Evolutionary conservation across 1,140 invertebrate genomes (phyloP), one percentile per base, ranked within the genome.

Genomic region (Lanistes nyassanus): DNA sequence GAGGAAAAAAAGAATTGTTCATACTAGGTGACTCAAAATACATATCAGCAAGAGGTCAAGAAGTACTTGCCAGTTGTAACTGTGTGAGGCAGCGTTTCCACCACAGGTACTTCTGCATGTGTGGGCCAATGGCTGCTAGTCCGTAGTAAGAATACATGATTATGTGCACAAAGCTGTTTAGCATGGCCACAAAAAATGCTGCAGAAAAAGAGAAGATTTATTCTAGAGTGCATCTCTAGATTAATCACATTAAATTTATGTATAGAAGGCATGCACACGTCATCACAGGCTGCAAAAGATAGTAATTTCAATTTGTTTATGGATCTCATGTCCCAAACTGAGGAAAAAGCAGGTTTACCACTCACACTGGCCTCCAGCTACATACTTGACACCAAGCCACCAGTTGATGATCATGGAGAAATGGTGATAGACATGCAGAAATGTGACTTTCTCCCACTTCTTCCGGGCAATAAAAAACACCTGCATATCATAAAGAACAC

Each of bases 381-480:
- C 94, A 94, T 95, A 98, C 91, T 97, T 97, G 77, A 97, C 94
- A 34, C 95, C 95, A 79, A 98, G 96, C 96, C 96, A 98, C 95
- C 96, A 97, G 34, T 87, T 81, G 13, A 84, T 58, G 68, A 86
- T 84, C 86, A 88, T 88, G n/a, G 83, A 82, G 7, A 92, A 90
- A 87, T 97, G 95, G 86, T 97, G 95, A 84, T 95, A 95, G 4
- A 96, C 92, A 81, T 97, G 95, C 29, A 97, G 91, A 84, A 96
- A 95, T 4, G 94, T 93, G 11, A 96, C 90, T 83, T 97, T 95
- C 77, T 92, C 92, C 65, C 93, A 91, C 84, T 96, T 97, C 86
- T 96, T 96, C 37, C 94, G 91, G 55, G 96, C 88, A 34, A 96
- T 92, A 87, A 97, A 96, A 89, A 97, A 96, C 47, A 96, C 62